These are phyloP conservation scores for Oostethus manadensis DNA, from an alignment of 2,113 vertebrate genomes.

Conservation along the genomic window DNA sequence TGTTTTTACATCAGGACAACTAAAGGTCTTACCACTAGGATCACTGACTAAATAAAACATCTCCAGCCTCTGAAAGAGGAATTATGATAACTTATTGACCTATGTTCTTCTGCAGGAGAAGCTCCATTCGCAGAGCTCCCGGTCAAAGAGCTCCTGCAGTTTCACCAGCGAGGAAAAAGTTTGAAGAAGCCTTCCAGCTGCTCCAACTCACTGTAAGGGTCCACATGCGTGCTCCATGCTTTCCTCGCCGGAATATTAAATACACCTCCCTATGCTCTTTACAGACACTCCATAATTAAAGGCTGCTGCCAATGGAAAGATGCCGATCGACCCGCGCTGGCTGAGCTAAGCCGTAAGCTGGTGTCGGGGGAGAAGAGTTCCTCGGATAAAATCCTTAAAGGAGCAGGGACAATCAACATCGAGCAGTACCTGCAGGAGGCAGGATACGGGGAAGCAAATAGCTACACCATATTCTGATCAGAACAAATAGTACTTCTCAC, in stretches of 20 bases:
- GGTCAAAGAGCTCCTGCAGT: conserved; percentile 78
- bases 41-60: too few species aligned
- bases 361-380: conserved; percentile 70
- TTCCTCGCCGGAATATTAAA: neutral
- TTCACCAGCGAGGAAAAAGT: conserved; percentile 80
- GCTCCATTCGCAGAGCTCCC: conserved; percentile 85
- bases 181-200: conserved; percentile 82
- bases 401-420: conserved; percentile 67
- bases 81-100: too few species aligned
- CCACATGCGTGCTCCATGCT: neutral
- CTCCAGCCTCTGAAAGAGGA: too few species aligned
- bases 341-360: conserved; percentile 70
- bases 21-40: too few species aligned
- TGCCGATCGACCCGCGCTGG: conserved; percentile 66
- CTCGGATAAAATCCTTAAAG: conserved; percentile 78
- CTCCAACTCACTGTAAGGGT: conserved; percentile 77
- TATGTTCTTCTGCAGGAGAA: conserved; percentile 70
- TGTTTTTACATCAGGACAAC: too few species aligned
- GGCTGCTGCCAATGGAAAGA: conserved; percentile 85
- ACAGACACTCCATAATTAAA: conserved; percentile 83
- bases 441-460: conserved; percentile 66
- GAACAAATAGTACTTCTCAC: neutral
- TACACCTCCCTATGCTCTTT: neutral
- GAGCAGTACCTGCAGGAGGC: conserved; percentile 71
- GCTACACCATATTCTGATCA: conserved; percentile 71